A percentile compares a stretch with the other conserved stretches of the same genome.
These are phyloP conservation scores for Paramormyrops hopkinsi DNA, from an alignment of 2,797 vertebrate species.

Conservation along the genomic window DNA sequence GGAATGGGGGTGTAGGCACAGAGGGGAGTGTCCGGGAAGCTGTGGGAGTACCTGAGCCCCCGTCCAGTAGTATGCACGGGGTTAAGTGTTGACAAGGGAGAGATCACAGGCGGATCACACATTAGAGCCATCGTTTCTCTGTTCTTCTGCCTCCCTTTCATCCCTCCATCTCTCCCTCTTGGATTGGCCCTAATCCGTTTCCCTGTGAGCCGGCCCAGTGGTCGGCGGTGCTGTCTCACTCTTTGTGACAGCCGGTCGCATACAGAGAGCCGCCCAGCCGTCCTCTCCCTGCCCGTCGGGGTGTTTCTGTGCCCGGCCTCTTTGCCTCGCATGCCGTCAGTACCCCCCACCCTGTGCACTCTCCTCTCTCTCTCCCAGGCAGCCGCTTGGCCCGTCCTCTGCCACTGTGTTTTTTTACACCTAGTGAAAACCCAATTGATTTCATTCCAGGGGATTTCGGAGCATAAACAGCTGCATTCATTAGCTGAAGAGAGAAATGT, in stretches of 20 bases:
- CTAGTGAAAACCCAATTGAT: constrained; percentile 17
- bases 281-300: background rate
- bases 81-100: constrained; percentile 20
- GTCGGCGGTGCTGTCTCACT: no score
- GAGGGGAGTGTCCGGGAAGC: constrained; percentile 3
- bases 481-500: background rate
- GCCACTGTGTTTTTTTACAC: constrained; percentile 5
- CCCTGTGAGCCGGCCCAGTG: background rate
- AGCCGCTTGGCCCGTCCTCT: background rate
- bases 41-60: constrained; percentile 46
- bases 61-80: constrained; percentile 10
- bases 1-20: constrained; percentile 4
- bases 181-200: background rate
- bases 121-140: constrained; percentile 36
- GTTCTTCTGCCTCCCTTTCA: background rate
- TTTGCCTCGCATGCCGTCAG: background rate
- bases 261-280: background rate
- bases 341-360: background rate
- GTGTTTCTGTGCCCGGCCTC: background rate
- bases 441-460: constrained; percentile 13
- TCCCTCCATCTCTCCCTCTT: background rate
- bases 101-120: constrained; percentile 49
- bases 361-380: background rate
- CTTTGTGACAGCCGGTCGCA: background rate
- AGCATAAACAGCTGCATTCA: constrained; percentile 13